Base-by-base conservation (phyloP, 2,888 invertebrate genomes). In the Archaeoteleia sp. region DNA sequence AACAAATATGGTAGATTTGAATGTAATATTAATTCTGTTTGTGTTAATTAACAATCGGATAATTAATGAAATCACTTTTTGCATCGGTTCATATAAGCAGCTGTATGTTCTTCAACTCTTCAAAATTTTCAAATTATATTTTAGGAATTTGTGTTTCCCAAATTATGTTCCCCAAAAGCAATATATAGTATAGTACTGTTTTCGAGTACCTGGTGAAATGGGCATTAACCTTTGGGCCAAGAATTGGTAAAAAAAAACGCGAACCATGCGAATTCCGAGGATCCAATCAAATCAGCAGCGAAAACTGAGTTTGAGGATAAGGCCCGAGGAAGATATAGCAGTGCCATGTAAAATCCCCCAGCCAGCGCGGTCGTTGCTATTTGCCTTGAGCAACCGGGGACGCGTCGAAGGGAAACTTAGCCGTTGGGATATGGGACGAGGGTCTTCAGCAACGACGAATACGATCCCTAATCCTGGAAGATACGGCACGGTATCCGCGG, bases 401-500 rank as follows among this genome's bases (percentile, higher is more conserved):
- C 58, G 53, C 46, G 58, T 58, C 58, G 66, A 70, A 51, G 45
- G 58, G 62, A 66, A 70, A 70, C 62, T 67, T 67, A 45, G 62
- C 43, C 65, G 51, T 66, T 57, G 43, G 29, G 54, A 49, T 57
- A 54, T 54, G 49, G 55, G 39, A 54, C 58, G 68, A 58, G 54
- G 49, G 58, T 54, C 58, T 54, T 53, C 63, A 54, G 45, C 35
- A 15, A 66, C 53, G 45, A 45, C 62, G 57, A 58, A 63, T 63
- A 68, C 55, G 65, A 63, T 67, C 71, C 72, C 74, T 82, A 83
- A 82, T 82, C 81, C 82, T 46, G 71, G 71, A 75, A 81, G 80
- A 83, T 81, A 79, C 78, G 77, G 80, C 76, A 75, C 77, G 75
- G 77, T 78, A 82, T 79, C 74, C 75, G 69, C 74, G 81, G 81